Conservation (phyloP, 2,888 invertebrate species). For the Lacanobia oleracea region DNA sequence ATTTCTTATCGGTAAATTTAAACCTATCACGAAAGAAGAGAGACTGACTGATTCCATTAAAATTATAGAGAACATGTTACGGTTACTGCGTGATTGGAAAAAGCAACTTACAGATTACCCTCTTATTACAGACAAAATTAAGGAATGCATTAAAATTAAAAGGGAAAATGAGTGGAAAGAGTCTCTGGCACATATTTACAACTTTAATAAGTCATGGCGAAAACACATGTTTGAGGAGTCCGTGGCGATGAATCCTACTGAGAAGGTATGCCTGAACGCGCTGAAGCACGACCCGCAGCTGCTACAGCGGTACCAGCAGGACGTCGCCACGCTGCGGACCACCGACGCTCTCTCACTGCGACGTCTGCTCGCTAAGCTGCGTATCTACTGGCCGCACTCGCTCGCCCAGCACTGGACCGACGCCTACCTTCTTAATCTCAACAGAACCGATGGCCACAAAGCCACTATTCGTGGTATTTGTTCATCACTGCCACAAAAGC, state of each 20-base stretch:
- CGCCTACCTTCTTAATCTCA: constrained; percentile 69
- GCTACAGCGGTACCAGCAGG: constrained; percentile 67
- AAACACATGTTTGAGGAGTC: constrained; percentile 81
- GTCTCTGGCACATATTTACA: constrained; percentile 73
- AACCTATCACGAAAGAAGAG: constrained; percentile 62
- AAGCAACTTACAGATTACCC: constrained; percentile 75
- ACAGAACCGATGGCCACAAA: constrained; percentile 70
- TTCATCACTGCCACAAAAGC: constrained; percentile 69
- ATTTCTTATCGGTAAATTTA: constrained; percentile 62
- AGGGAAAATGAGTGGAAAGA: constrained; percentile 71
- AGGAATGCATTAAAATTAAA: constrained; percentile 70
- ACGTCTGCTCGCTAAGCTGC: constrained; percentile 75
- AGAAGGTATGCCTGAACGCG: constrained; percentile 78
- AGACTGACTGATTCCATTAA: constrained; percentile 61
- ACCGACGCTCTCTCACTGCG: constrained; percentile 69
- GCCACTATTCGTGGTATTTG: constrained; percentile 76
- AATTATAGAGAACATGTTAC: constrained; percentile 62
- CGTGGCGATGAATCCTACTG: constrained; percentile 71
- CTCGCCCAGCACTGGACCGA: constrained; percentile 72
- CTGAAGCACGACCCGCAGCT: constrained; percentile 80
- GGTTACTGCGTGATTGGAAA: constrained; percentile 76
- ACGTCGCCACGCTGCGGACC: constrained; percentile 68
- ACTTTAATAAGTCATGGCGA: constrained; percentile 80
- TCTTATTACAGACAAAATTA: constrained; percentile 73
- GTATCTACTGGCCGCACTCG: constrained; percentile 78